Evolutionary conservation across 2,797 vertebrate genomes (phyloP).

Genomic region (Nyctibius grandis): DNA sequence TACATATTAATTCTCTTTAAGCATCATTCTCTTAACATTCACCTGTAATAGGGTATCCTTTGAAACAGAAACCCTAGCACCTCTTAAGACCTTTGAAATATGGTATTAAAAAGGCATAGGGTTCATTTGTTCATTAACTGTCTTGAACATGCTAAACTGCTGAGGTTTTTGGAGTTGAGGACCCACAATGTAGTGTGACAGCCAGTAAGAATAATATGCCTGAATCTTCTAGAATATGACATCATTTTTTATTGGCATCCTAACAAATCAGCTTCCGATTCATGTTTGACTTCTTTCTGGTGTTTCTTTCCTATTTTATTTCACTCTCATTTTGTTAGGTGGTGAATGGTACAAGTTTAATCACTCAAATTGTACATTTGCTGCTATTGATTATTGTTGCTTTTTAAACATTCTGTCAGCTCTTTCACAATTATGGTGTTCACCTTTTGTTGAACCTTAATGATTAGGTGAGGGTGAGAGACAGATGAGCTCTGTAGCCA

Average conservation of each 20-base stretch:
- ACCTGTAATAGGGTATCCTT: no score
- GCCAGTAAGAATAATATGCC: neutral
- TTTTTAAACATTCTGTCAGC: neutral
- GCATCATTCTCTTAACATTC: neutral
- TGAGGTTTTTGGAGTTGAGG: neutral
- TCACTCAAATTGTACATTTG: neutral
- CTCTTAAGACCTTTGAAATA: neutral
- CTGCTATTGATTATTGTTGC: slow-evolving; percentile 3
- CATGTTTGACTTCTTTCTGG: neutral
- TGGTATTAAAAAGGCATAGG: neutral
- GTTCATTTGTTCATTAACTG: neutral
- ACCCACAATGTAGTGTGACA: neutral
- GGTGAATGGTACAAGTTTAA: neutral
- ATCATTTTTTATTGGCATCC: neutral
- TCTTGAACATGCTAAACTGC: neutral
- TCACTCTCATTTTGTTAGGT: neutral
- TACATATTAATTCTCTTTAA: neutral
- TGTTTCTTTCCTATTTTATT: neutral
- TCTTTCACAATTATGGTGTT: slow-evolving; percentile 1
- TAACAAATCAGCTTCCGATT: neutral
- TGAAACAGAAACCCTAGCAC: neutral
- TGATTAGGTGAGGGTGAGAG: neutral
- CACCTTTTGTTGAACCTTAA: slow-evolving; percentile 32
- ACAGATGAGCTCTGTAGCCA: neutral
- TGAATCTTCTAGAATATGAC: neutral